Base-by-base conservation (phyloP, 2,888 invertebrate genomes). In the Steromphala cineraria region DNA sequence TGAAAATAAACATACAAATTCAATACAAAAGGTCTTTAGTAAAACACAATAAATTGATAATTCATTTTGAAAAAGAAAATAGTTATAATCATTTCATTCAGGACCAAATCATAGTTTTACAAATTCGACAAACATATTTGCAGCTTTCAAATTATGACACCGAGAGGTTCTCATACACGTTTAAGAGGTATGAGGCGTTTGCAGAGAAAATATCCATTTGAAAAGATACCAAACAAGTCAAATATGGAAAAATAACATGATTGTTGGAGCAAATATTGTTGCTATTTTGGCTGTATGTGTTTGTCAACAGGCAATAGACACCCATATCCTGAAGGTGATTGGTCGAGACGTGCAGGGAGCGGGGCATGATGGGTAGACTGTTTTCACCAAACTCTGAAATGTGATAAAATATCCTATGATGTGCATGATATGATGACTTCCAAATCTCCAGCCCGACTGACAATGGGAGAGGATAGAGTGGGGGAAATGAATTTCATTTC, bases 401-500 rank as follows among this genome's bases (percentile, higher is more conserved):
- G 62, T 62, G 62, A 62, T 62, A 62, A 36, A 75, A 75, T 52
- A 52, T 75, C 52, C 75, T 24, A 52, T 75, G 40, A 75, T 40
- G 24, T 75, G 17, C 53, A 52, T 21, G 24, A 40, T 75, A 75
- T 75, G 75, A 75, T 75, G 75, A 75, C 75, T 75, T 75, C 24
- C 46, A 75, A 75, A 75, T 75, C 75, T 24, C 52, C 52, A 10
- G 52, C 46, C 19, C 24, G 10, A 21, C n/a, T 24, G 36, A 52
- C 75, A 75, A 52, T 52, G 24, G 52, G n/a, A 52, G 21, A 5
- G 40, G 40, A 52, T 52, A 46, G 24, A 19, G 52, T 46, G 81
- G 53, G 78, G 81, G 81, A 81, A 81, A 81, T 81, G 81, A 81
- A 78, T 53, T 53, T 81, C 81, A 81, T 81, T 81, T 81, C 81